phyloP scores from a whole-genome alignment of 2,888 invertebrate species.

The Choristoneura rosaceana region DNA sequence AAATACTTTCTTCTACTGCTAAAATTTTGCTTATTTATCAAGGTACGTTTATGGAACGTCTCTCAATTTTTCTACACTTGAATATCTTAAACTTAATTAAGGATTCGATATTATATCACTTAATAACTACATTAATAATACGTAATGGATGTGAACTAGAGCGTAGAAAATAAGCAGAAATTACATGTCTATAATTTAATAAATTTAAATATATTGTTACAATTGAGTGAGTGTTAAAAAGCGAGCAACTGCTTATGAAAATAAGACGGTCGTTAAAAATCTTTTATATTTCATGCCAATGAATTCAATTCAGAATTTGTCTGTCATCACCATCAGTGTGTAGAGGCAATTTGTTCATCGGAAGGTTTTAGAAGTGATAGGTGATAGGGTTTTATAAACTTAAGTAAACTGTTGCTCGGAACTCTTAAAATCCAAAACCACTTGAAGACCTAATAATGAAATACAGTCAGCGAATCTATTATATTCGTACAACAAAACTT shows the following conservation, averaged over 20 bases:
- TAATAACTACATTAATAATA: conserved; percentile 12
- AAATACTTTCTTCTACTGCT: conserved; percentile 3
- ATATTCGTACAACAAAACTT: conserved; percentile 42
- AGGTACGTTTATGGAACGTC: conserved; percentile 23
- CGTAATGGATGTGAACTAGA: conserved; percentile 36
- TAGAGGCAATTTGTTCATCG: background rate
- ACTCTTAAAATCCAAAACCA: background rate
- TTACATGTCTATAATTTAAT: background rate
- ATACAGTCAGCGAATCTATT: background rate
- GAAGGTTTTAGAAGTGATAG: background rate
- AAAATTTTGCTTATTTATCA: conserved; percentile 11
- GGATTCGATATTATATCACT: background rate
- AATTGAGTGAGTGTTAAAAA: background rate
- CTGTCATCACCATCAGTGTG: background rate
- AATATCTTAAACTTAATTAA: background rate
- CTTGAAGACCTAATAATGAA: background rate
- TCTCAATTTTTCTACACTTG: background rate
- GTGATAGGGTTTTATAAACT: conserved; percentile 1
- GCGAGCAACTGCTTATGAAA: background rate
- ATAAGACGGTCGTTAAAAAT: background rate
- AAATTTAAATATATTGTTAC: background rate
- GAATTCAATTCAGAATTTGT: conserved; percentile 19
- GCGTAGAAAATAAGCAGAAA: conserved; percentile 4
- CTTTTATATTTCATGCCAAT: conserved; percentile 20
- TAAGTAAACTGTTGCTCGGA: background rate